Percentiles rank a stretch among this genome's conserved stretches.
phyloP scores from a whole-genome alignment of 92 coral and sea anemone species.

The Heteractis magnifica region DNA sequence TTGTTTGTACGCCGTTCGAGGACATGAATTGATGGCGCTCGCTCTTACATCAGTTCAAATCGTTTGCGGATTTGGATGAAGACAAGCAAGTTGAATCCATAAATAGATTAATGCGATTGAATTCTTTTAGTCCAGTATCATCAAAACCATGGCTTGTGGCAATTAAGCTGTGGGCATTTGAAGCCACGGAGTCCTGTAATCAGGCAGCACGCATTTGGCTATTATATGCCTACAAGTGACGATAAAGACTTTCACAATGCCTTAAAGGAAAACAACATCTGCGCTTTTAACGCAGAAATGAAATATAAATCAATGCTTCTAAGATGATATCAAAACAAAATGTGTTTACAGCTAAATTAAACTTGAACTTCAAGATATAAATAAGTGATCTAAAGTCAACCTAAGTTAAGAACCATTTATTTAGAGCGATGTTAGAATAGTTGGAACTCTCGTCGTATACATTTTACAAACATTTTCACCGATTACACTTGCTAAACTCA shows the following conservation, averaged over 20 bases:
- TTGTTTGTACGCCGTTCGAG: background rate
- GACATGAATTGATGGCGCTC: background rate
- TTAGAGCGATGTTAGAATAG: background rate
- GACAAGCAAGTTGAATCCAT: background rate
- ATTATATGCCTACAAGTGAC: background rate
- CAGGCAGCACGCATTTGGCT: background rate
- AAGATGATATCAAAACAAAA: background rate
- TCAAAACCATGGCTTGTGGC: background rate
- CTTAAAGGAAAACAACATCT: background rate
- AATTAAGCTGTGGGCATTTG: background rate
- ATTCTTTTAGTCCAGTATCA: background rate
- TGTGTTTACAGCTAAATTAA: background rate
- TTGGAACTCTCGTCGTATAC: no score
- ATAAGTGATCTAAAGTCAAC: background rate
- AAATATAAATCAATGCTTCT: background rate
- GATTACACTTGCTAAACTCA: no score
- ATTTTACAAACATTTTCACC: no score
- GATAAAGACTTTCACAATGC: background rate
- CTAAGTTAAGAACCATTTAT: background rate
- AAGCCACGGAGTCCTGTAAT: background rate
- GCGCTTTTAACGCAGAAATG: background rate
- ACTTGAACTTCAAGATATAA: background rate
- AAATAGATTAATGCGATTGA: background rate
- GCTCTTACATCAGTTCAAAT: background rate
- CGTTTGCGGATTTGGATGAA: background rate